Conservation (phyloP, 1,140 invertebrate genomes). For the Theocolax elegans region DNA sequence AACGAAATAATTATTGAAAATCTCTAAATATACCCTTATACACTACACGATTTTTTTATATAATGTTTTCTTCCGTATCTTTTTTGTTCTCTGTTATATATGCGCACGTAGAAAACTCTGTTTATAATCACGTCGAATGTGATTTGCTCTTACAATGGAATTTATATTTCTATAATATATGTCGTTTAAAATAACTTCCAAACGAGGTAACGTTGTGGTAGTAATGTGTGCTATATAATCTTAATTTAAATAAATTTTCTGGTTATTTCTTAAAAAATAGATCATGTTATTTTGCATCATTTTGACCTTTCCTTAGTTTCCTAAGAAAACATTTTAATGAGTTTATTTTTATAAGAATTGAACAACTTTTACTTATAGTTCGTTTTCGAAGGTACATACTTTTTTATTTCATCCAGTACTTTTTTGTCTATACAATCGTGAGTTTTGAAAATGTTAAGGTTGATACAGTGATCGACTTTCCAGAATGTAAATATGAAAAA, state of each 20-base stretch:
- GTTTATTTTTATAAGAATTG: neutral
- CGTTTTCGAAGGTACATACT: neutral
- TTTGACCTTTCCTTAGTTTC: constrained; percentile 9
- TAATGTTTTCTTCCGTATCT: too few relatives aligned
- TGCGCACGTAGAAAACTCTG: constrained; percentile 38
- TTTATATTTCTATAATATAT: constrained; percentile 36
- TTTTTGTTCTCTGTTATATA: constrained; percentile 27
- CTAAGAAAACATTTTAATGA: neutral
- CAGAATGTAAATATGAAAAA: too few relatives aligned
- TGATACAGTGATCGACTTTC: too few relatives aligned
- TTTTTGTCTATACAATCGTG: too few relatives aligned
- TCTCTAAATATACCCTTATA: constrained; percentile 16
- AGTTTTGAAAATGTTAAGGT: too few relatives aligned
- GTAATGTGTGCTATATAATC: constrained; percentile 44
- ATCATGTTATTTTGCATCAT: constrained; percentile 27
- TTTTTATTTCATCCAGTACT: too few relatives aligned
- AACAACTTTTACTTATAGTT: neutral
- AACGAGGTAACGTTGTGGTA: constrained; percentile 47
- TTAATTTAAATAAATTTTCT: constrained; percentile 50
- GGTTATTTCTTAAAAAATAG: constrained; percentile 54
- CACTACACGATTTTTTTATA: neutral
- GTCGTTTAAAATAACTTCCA: constrained; percentile 29
- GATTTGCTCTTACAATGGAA: constrained; percentile 15
- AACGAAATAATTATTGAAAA: constrained; percentile 25
- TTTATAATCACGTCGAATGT: constrained; percentile 34